Conservation (phyloP, 2,797 vertebrate species). For the Xerus rutilus region DNA sequence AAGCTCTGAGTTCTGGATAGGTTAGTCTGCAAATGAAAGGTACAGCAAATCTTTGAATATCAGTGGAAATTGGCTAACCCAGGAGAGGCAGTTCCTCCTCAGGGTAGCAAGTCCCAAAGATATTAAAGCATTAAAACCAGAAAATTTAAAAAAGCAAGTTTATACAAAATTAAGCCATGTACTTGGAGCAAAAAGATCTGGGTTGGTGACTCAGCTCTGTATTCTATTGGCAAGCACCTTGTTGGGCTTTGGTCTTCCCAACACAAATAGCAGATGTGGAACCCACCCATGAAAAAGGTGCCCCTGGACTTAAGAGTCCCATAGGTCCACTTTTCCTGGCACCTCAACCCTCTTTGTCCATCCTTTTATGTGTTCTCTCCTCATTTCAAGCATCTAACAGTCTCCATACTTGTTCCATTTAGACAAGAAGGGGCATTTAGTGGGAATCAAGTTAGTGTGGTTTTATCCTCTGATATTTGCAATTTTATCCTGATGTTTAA, state of each 20-base stretch:
- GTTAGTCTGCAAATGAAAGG: background rate
- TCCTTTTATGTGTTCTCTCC: rapidly evolving
- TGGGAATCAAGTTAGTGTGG: background rate
- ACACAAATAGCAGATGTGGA: no score
- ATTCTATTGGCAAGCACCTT: rapidly evolving
- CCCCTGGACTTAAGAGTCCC: background rate
- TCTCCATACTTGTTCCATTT: background rate
- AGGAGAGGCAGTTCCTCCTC: background rate
- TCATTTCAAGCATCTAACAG: background rate
- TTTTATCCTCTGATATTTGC: background rate
- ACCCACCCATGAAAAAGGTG: no score
- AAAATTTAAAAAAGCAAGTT: background rate
- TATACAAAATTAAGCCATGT: no score
- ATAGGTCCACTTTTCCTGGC: rapidly evolving
- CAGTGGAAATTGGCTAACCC: background rate
- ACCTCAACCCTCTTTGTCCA: background rate
- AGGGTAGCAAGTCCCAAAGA: background rate
- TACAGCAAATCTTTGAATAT: no score
- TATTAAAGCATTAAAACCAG: background rate
- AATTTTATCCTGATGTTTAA: constrained; percentile 15
- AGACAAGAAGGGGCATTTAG: background rate
- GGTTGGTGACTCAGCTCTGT: background rate
- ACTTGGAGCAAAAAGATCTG: background rate
- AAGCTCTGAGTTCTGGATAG: background rate
- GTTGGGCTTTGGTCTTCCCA: background rate